Percentiles rank a stretch among this genome's conserved stretches.
phyloP scores from a whole-genome alignment of 2,888 invertebrate genomes.

The Plagodis dolabraria region DNA sequence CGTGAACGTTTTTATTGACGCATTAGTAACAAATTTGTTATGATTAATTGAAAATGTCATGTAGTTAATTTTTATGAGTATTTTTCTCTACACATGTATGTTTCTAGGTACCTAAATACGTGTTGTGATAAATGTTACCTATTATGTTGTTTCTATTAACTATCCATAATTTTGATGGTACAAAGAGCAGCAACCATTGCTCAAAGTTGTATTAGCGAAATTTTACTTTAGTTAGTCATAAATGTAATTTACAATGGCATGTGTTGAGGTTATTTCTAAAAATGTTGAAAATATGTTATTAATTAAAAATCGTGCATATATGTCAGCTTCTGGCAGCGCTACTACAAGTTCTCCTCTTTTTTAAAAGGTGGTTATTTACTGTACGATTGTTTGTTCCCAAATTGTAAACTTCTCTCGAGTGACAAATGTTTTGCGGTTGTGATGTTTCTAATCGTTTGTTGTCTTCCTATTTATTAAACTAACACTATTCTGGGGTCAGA shows the following conservation, averaged over 20 bases:
- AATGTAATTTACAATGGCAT: constrained; percentile 18
- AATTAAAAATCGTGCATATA: background rate
- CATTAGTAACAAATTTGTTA: constrained; percentile 16
- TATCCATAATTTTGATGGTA: constrained; percentile 67
- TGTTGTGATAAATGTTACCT: constrained; percentile 80
- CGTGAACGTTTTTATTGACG: constrained; percentile 65
- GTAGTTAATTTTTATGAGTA: constrained; percentile 62
- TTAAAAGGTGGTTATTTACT: constrained; percentile 18
- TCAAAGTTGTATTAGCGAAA: constrained; percentile 53
- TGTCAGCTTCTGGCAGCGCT: no score
- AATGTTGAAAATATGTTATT: background rate
- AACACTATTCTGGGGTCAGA: constrained; percentile 73
- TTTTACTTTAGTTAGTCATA: constrained; percentile 36
- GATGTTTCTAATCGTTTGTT: constrained; percentile 67
- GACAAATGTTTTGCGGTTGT: constrained; percentile 73
- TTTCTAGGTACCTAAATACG: constrained; percentile 67
- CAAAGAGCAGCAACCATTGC: constrained; percentile 74
- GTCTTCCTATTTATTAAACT: constrained; percentile 72
- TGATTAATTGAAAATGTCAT: constrained; percentile 46
- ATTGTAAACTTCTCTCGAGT: constrained; percentile 52
- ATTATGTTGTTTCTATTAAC: constrained; percentile 63
- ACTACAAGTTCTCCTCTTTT: no score
- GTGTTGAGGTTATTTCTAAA: background rate
- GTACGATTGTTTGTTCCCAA: constrained; percentile 46
- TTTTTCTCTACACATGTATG: constrained; percentile 59